These are phyloP conservation scores for Botia kubotai DNA, from an alignment of 2,797 vertebrate genomes.

Conservation along the genomic window DNA sequence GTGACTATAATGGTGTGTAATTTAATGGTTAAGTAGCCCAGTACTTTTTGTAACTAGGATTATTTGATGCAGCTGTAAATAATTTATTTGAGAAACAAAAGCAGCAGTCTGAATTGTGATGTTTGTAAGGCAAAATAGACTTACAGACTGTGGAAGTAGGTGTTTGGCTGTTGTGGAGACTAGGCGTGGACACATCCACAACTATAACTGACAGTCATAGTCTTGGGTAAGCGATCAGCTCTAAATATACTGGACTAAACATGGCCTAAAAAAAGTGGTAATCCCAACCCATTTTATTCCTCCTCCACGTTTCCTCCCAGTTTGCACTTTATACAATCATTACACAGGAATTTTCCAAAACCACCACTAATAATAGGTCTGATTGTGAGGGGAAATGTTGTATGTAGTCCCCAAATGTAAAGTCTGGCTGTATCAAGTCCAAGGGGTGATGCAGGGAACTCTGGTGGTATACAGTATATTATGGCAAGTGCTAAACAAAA, in stretches of 20 bases:
- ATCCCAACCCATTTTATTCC: slow-evolving; percentile 35
- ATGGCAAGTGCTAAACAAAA: not conserved
- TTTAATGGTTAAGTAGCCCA: too few species aligned
- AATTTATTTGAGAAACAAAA: slow-evolving; percentile 40
- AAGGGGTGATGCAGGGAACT: slow-evolving; percentile 10
- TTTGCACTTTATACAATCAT: slow-evolving; percentile 66
- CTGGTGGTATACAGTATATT: slow-evolving; percentile 6
- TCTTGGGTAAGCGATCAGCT: slow-evolving; percentile 5
- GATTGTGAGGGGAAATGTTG: slow-evolving; percentile 66
- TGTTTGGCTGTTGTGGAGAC: not conserved
- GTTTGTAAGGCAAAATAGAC: slow-evolving; percentile 14
- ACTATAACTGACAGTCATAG: not conserved
- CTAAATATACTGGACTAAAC: slow-evolving; percentile 45
- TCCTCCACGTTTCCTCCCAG: slow-evolving; percentile 40
- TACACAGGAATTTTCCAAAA: slow-evolving; percentile 71
- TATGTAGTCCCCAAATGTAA: slow-evolving; percentile 58
- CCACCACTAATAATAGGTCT: slow-evolving; percentile 72
- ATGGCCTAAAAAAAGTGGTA: slow-evolving; percentile 52
- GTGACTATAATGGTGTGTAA: too few species aligned
- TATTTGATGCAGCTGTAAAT: slow-evolving; percentile 65
- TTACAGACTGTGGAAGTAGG: not conserved
- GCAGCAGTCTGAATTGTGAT: slow-evolving; percentile 7
- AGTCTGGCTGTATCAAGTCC: slow-evolving; percentile 15
- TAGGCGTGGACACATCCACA: not conserved
- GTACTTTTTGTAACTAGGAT: too few species aligned